Evolutionary conservation across 2,113 vertebrate species (phyloP).

Genomic region (Aptenodytes patagonicus): DNA sequence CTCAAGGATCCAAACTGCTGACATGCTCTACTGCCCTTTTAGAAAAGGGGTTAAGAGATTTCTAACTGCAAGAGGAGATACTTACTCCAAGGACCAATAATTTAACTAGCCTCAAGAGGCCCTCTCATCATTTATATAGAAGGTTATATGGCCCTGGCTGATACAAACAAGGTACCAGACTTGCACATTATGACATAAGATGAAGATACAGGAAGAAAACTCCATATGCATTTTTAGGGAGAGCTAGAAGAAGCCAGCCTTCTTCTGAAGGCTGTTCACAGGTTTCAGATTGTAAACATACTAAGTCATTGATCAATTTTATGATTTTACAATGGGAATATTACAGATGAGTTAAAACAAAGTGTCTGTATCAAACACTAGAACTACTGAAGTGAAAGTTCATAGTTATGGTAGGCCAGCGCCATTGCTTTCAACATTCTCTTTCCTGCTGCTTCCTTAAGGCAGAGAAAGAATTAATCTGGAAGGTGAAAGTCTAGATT

Average conservation of each 20-base stretch:
- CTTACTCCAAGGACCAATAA: slow-evolving; percentile 12
- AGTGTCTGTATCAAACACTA: not conserved
- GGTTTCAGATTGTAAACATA: not conserved
- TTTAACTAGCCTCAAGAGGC: not conserved
- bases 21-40: not conserved
- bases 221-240: not conserved
- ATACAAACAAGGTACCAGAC: not conserved
- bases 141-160: not conserved
- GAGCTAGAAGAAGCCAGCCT: not conserved
- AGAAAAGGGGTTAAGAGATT: not conserved
- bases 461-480: not conserved
- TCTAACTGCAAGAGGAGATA: not conserved
- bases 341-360: slow-evolving; percentile 16
- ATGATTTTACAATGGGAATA: not conserved
- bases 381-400: not conserved
- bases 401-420: not conserved
- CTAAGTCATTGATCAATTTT: not conserved
- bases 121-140: not conserved
- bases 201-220: not conserved
- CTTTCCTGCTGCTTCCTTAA: not conserved
- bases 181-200: not conserved
- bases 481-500: not conserved
- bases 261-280: not conserved
- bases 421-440: not conserved
- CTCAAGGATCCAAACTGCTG: not conserved